Evolutionary conservation across 2,113 vertebrate species (phyloP).

Genomic region (Fulica atra): DNA sequence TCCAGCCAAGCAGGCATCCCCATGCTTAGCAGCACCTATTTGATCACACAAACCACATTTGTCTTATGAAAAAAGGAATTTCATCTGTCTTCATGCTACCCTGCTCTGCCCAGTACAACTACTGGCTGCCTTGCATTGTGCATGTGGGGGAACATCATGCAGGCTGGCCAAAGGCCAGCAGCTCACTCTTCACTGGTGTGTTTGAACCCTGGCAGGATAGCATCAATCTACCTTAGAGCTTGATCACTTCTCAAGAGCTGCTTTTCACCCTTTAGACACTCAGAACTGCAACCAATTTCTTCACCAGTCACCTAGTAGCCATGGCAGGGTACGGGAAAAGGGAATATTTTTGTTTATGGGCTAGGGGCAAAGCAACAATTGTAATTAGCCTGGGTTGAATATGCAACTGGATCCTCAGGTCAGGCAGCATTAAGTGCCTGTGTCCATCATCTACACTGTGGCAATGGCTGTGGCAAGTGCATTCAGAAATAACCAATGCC

Average conservation of each 20-base stretch:
- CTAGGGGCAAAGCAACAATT: not conserved
- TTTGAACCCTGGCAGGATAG: not conserved
- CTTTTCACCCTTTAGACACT: not conserved
- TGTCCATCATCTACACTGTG: not conserved
- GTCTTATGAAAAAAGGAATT: not conserved
- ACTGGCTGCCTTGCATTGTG: not conserved
- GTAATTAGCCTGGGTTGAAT: not conserved
- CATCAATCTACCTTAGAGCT: not conserved
- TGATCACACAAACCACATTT: not conserved
- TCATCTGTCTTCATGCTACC: not conserved
- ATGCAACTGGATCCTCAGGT: not conserved
- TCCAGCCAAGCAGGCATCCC: not conserved
- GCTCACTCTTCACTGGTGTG: not conserved
- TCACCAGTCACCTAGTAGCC: not conserved
- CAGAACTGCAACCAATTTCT: not conserved
- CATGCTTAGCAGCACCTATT: not conserved
- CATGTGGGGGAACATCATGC: not conserved
- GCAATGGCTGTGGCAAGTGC: not conserved
- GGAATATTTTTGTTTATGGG: not conserved
- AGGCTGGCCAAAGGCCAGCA: not conserved
- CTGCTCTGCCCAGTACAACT: not conserved
- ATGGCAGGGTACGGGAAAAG: not conserved
- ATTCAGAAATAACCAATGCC: not conserved
- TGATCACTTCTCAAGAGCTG: not conserved
- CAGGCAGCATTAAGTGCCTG: not conserved